Evolutionary conservation across 2,113 vertebrate species (phyloP), one percentile per base, ranked within the genome.

Genomic region (Engystomops pustulosus): DNA sequence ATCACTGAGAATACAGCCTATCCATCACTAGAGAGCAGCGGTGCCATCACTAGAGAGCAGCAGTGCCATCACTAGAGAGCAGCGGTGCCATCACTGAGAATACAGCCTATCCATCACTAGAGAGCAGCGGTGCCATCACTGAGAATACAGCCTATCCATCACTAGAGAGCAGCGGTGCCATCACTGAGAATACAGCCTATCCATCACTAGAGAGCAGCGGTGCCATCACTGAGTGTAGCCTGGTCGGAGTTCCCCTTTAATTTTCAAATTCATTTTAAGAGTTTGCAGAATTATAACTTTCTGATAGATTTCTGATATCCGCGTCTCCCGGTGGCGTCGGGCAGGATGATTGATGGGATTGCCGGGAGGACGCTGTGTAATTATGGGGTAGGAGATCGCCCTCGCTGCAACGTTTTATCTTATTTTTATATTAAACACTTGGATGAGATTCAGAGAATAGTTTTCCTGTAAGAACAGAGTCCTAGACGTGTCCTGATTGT

Each of bases 341-440:
- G 1, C 60, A 17, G 62, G 30, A 27, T 72, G 44, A 74, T 47
- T 27, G 9, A 74, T 74, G 41, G 17, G 15, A 49, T 15, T 32
- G 70, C 14, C 70, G 30, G 44, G 10, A 17, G 44, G 44, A 27
- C 25, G 1, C 23, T 14, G 15, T 74, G 23, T 47, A 47, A 30
- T 30, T 47, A 74, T 27, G 6, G 30, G 4, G 45, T 14, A 45
- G 41, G 25, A 74, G 49, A 74, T 74, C 25, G 44, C 41, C 44
- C 10, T 47, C 3, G 9, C 23, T 49, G 6, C 7, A 3, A 2
- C 10, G 14, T 49, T 47, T 74, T 74, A 47, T 74, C 32, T 20
- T 67, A 36, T 47, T 47, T 30, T 72, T 47, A 47, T 15, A 49
- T 74, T 49, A 17, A 74, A 47, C 44, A 49, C 25, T 74, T 74